A percentile compares a stretch with the other conserved stretches of the same genome.
Evolutionary conservation across 2,797 vertebrate species (phyloP).

Genomic region (Cuculus canorus): DNA sequence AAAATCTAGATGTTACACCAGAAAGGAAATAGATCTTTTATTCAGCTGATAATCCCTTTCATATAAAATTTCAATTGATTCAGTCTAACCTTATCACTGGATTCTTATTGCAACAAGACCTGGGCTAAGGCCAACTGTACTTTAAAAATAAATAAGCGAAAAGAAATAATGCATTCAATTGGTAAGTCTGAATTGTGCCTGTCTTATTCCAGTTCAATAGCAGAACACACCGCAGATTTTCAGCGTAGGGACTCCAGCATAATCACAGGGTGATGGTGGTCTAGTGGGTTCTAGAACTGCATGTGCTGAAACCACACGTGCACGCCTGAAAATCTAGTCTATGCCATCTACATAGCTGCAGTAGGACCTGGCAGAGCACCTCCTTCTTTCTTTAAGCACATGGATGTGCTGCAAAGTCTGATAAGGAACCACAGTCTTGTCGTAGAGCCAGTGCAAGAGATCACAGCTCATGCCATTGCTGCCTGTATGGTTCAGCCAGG

Average conservation of each 20-base stretch:
- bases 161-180: neutral
- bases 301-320: neutral
- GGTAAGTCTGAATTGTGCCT: neutral
- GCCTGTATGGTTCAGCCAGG: neutral
- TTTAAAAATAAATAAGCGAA: neutral
- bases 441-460: neutral
- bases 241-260: neutral
- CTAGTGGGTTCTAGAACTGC: neutral
- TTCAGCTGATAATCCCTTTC: neutral
- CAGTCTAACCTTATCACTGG: neutral
- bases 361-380: neutral
- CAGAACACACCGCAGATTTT: neutral
- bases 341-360: neutral
- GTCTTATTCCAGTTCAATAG: neutral
- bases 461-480: neutral
- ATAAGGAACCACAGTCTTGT: neutral
- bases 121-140: neutral
- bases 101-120: neutral
- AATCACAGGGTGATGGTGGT: neutral
- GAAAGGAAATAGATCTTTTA: neutral
- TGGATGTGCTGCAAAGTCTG: neutral
- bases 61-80: neutral
- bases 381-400: neutral
- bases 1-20: neutral
- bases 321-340: neutral